These are phyloP conservation scores for Sitta europaea DNA, from an alignment of 2,113 vertebrate species.

Conservation along the genomic window DNA sequence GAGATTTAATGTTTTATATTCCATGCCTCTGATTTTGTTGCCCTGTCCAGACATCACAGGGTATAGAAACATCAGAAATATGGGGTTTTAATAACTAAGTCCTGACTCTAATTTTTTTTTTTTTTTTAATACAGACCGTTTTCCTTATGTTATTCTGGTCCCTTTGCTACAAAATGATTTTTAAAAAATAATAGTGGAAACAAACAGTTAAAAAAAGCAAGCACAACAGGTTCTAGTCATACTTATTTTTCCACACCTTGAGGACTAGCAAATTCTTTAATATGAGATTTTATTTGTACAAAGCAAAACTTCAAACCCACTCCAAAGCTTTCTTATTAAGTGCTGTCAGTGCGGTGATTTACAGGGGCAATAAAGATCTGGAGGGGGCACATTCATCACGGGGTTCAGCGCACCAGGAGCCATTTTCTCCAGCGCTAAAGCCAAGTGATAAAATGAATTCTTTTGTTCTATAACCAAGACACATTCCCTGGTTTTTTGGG, in stretches of 20 bases:
- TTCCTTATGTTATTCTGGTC: neutral
- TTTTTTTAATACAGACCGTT: neutral
- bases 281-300: slow-evolving; percentile 83
- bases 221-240: slow-evolving; percentile 52
- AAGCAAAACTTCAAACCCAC: slow-evolving; percentile 84
- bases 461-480: slow-evolving; percentile 81
- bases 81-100: neutral
- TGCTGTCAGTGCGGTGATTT: slow-evolving; percentile 83
- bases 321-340: slow-evolving; percentile 86
- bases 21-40: neutral
- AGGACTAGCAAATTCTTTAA: slow-evolving; percentile 82
- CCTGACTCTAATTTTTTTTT: neutral
- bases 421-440: slow-evolving; percentile 79
- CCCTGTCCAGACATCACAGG: neutral
- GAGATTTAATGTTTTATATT: neutral
- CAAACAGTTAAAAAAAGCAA: slow-evolving; percentile 61
- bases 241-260: slow-evolving; percentile 76
- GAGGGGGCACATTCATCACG: slow-evolving; percentile 83
- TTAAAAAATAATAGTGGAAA: neutral
- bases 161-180: neutral
- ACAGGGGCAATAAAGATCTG: slow-evolving; percentile 85
- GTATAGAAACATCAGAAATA: neutral
- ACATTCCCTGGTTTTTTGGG: slow-evolving; percentile 37
- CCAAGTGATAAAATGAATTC: slow-evolving; percentile 82
- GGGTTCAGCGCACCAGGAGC: slow-evolving; percentile 80